Evolutionary conservation across 2,797 vertebrate genomes (phyloP), one percentile per base, ranked within the genome.

Genomic region (Valencia hispanica): DNA sequence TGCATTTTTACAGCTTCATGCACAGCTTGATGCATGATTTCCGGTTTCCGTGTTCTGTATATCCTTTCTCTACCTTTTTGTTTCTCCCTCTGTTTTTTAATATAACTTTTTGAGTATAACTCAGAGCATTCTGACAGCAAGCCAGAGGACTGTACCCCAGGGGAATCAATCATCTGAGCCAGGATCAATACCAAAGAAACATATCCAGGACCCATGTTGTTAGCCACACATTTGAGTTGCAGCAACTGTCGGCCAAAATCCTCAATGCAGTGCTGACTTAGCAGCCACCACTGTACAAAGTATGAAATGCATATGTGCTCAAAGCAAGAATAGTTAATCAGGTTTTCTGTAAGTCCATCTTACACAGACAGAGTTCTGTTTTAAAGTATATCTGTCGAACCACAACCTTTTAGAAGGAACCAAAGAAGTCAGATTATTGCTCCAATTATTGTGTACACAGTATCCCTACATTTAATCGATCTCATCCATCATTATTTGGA

Each of bases 121-220:
- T 88, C 66, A 80, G 81, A 87, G 80, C 9, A 5, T 68, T 84
- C 61, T 86, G 90, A 93, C 90, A 92, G 82, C 70, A 48, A 80
- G 88, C 88, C 81, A 85, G 45, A 79, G 81, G 80, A 77, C 84
- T 68, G 2, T 76, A 85, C 70, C 90, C 83, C 79, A 4, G 75
- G 74, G 86, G 91, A 92, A 91, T 93, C 87, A 91, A 92, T 94
- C 90, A 93, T 84, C 77, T 57, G 59, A 87, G 82, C 75, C 70
- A 66, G 51, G 81, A 95, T 94, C 92, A 78, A 94, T 93, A 93
- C 72, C 25, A 87, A 83, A 85, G 77, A 82, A 77, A 85, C 53
- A 53, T 82, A 86, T 87, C 51, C 87, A 77, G 70, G 59, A 84
- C 77, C 43, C 51, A 69, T 47, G 68, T 50, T 27, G 43, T 59